Percentiles rank a stretch among this genome's conserved stretches.
These are phyloP conservation scores for Egretta garzetta DNA, from an alignment of 2,113 vertebrate species.

Conservation along the genomic window DNA sequence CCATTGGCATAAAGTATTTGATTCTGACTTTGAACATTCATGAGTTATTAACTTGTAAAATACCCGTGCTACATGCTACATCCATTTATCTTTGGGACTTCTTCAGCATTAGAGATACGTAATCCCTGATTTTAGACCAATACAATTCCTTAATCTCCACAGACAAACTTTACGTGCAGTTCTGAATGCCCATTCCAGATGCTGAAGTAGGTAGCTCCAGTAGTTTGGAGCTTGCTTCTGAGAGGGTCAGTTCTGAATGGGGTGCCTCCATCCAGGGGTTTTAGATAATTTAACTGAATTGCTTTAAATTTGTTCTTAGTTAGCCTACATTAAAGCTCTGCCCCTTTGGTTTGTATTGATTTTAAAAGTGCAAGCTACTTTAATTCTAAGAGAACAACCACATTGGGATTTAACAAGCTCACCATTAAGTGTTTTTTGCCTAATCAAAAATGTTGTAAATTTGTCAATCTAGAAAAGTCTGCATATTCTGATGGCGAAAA, in stretches of 20 bases:
- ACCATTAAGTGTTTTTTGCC: not conserved
- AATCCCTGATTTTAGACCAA: not conserved
- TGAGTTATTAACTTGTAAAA: not conserved
- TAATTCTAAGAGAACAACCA: not conserved
- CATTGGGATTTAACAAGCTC: not conserved
- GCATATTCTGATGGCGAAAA: not conserved
- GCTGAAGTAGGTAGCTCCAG: not conserved
- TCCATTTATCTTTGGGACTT: not conserved
- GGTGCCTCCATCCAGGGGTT: not conserved
- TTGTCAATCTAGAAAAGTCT: not conserved
- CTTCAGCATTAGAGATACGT: not conserved
- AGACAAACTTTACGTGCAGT: not conserved
- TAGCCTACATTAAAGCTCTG: not conserved
- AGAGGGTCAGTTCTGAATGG: not conserved
- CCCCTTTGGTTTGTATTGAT: not conserved
- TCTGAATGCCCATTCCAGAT: not conserved
- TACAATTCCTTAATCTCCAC: not conserved
- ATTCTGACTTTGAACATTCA: not conserved
- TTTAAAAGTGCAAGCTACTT: not conserved
- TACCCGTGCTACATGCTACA: not conserved
- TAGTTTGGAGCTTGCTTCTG: not conserved
- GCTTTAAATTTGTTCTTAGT: not conserved
- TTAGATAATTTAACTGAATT: not conserved
- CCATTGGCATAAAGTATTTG: not conserved
- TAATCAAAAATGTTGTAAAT: not conserved